Evolutionary conservation across 1,140 invertebrate genomes (phyloP).

Genomic region (Vanessa tameamea): DNA sequence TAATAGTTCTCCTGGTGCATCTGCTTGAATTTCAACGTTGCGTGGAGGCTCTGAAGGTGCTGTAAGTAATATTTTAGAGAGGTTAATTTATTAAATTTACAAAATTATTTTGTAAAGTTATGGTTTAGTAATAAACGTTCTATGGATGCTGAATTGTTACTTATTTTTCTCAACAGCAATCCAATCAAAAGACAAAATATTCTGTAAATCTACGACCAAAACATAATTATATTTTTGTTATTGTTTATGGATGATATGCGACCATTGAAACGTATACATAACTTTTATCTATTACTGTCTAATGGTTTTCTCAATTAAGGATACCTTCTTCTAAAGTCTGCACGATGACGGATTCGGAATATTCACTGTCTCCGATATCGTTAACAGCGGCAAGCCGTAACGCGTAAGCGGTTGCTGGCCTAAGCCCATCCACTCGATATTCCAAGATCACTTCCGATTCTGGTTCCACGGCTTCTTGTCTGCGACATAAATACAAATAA

Average conservation of each 20-base stretch:
- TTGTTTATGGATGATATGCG: too few relatives aligned
- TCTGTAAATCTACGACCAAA: too few relatives aligned
- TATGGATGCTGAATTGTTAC: too few relatives aligned
- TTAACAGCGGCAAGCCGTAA: conserved; percentile 91
- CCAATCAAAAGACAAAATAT: too few relatives aligned
- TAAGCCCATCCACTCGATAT: conserved; percentile 82
- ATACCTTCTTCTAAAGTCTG: conserved; percentile 90
- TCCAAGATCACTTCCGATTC: conserved; percentile 63
- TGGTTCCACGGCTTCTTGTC: conserved; percentile 58
- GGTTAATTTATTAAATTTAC: neutral
- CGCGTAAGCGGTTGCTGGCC: conserved; percentile 89
- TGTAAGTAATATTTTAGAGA: conserved; percentile 50
- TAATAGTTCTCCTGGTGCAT: conserved; percentile 88
- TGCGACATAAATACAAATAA: conserved; percentile 31
- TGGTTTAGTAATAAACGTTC: too few relatives aligned
- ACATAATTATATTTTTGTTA: too few relatives aligned
- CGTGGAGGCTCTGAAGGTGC: conserved; percentile 90
- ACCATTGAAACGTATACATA: neutral
- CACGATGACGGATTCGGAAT: conserved; percentile 87
- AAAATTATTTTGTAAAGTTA: too few relatives aligned
- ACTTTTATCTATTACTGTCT: neutral
- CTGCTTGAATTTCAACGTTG: conserved; percentile 89
- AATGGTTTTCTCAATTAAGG: neutral
- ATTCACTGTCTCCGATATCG: conserved; percentile 88
- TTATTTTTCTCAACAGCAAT: too few relatives aligned